A percentile compares a stretch with the other conserved stretches of the same genome.
Conservation (phyloP, 2,113 vertebrate species). For the Amphilophus citrinellus region DNA sequence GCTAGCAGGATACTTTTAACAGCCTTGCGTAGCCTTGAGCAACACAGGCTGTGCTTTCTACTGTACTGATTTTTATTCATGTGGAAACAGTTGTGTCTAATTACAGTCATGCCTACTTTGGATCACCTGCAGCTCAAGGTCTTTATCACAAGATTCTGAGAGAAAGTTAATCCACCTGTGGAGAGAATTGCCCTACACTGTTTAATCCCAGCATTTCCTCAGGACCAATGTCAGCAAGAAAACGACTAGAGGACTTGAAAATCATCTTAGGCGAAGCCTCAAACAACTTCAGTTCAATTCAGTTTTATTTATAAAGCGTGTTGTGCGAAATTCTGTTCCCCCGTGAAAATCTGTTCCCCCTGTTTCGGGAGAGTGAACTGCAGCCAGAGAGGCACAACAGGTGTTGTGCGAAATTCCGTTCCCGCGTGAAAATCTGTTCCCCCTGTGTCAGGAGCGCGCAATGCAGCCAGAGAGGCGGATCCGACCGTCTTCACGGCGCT, state of each 20-base stretch:
- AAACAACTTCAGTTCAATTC: not conserved
- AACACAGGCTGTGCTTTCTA: not conserved
- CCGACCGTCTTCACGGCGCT: no score
- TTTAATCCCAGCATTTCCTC: conserved; percentile 64
- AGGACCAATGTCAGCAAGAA: conserved; percentile 15
- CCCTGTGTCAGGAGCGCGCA: no score
- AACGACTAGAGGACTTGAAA: conserved; percentile 48
- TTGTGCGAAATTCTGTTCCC: no score
- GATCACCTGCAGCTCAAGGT: conserved; percentile 39
- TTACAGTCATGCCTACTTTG: conserved; percentile 50
- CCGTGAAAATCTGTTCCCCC: no score
- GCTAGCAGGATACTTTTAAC: not conserved
- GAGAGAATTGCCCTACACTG: conserved; percentile 42
- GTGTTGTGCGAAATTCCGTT: no score
- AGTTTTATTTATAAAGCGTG: no score
- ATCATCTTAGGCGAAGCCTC: conserved; percentile 40
- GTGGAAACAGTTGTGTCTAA: conserved; percentile 37
- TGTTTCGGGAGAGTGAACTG: no score
- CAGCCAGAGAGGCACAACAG: no score
- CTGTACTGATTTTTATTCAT: not conserved
- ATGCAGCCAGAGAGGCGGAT: no score
- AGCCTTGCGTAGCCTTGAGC: not conserved
- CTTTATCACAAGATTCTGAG: conserved; percentile 65
- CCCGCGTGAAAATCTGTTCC: no score
- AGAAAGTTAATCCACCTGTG: conserved; percentile 68